Percentiles rank a stretch among this genome's conserved stretches.
phyloP scores from a whole-genome alignment of 1,140 invertebrate species.

The Hycleus cichorii region DNA sequence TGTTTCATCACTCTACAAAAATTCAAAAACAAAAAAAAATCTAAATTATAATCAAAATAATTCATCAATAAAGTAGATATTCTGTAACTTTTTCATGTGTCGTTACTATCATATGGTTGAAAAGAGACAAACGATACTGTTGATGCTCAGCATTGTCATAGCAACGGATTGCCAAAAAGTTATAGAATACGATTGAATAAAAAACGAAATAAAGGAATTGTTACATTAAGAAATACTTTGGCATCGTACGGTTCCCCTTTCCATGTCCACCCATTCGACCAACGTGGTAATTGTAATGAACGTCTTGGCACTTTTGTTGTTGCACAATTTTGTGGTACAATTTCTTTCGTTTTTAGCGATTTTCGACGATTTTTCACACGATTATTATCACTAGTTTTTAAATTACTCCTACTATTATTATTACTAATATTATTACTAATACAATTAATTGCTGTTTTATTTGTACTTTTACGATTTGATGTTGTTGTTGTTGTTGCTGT shows the following conservation, averaged over 20 bases:
- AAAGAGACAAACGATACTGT: too few relatives aligned
- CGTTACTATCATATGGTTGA: too few relatives aligned
- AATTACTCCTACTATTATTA: not conserved
- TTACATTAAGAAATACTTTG: slow-evolving; percentile 82
- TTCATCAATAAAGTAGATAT: too few relatives aligned
- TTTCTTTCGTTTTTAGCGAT: slow-evolving; percentile 38
- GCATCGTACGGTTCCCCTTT: slow-evolving; percentile 74
- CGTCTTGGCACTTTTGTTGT: slow-evolving; percentile 37
- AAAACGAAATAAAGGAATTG: slow-evolving; percentile 32
- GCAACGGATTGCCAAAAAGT: not conserved
- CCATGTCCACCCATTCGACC: slow-evolving; percentile 91
- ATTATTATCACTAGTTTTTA: slow-evolving; percentile 6
- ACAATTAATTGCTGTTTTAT: slow-evolving; percentile 5
- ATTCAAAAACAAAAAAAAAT: slow-evolving; percentile 20
- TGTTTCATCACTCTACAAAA: slow-evolving; percentile 71
- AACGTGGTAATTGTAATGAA: slow-evolving; percentile 56
- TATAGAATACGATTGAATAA: not conserved
- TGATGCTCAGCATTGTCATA: too few relatives aligned
- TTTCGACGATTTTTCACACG: slow-evolving; percentile 17
- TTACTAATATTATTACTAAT: not conserved
- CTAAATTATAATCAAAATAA: too few relatives aligned
- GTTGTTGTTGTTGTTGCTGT: not conserved
- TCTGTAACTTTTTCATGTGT: too few relatives aligned
- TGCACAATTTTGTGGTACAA: slow-evolving; percentile 35
- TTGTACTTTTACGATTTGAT: slow-evolving; percentile 17